A percentile compares a stretch with the other conserved stretches of the same genome.
Conservation (phyloP, 2,888 invertebrate species). For the Pecten maximus region DNA sequence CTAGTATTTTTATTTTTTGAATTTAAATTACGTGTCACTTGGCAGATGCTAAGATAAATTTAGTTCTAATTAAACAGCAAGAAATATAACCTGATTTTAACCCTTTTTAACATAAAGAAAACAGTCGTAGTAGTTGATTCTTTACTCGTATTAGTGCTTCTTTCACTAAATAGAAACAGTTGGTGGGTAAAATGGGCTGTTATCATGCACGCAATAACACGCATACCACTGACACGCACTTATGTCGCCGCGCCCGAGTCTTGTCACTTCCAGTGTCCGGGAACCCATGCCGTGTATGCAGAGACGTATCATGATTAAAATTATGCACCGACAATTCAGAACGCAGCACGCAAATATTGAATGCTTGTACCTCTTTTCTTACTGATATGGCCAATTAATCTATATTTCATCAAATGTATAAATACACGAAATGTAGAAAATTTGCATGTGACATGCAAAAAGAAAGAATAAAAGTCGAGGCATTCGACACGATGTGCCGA, state of each 20-base stretch:
- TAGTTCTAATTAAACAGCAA: constrained; percentile 16
- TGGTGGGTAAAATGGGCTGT: constrained; percentile 39
- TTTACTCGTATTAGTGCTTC: not conserved
- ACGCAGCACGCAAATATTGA: constrained; percentile 54
- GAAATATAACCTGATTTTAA: constrained; percentile 27
- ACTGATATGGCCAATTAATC: constrained; percentile 58
- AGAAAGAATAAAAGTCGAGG: constrained; percentile 62
- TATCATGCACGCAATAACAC: constrained; percentile 42
- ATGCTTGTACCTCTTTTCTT: constrained; percentile 54
- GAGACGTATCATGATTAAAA: constrained; percentile 53
- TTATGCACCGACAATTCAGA: constrained; percentile 53
- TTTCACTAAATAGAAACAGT: constrained; percentile 24
- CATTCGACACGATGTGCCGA: constrained; percentile 47
- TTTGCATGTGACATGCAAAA: constrained; percentile 72
- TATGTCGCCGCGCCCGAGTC: constrained; percentile 47
- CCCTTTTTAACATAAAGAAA: not conserved
- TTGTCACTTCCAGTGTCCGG: constrained; percentile 44
- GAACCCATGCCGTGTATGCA: constrained; percentile 36
- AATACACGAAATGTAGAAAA: constrained; percentile 61
- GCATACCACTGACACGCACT: constrained; percentile 45
- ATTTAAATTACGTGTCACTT: constrained; percentile 28
- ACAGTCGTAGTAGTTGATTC: not conserved
- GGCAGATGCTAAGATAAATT: constrained; percentile 30
- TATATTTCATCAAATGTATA: constrained; percentile 60
- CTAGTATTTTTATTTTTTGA: not conserved